Conservation (phyloP, 2,113 vertebrate species). For the Cyanoliseus patagonus region DNA sequence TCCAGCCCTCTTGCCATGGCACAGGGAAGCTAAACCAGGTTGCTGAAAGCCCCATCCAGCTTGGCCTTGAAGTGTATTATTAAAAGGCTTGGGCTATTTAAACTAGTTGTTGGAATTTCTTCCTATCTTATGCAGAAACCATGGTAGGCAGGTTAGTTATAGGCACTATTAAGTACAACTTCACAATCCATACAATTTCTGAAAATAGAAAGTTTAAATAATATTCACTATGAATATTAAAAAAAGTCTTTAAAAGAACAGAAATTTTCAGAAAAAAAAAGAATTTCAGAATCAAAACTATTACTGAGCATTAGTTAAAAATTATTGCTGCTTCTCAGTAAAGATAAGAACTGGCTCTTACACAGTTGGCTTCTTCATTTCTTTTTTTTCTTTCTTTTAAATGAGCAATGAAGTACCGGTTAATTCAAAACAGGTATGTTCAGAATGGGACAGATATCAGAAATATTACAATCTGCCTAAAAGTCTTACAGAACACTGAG, state of each 20-base stretch:
- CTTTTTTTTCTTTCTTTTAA: neutral
- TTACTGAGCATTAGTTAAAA: neutral
- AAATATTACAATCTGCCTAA: neutral
- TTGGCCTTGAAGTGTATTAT: neutral
- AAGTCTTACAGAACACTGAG: neutral
- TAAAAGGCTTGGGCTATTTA: neutral
- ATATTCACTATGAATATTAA: neutral
- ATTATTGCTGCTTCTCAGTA: neutral
- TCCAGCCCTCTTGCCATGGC: no score
- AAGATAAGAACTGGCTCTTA: neutral
- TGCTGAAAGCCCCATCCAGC: neutral
- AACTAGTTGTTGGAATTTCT: neutral
- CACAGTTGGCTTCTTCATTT: neutral
- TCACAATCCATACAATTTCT: neutral
- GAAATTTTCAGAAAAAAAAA: neutral
- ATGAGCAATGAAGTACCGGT: neutral
- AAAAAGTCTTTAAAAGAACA: neutral
- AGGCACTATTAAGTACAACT: neutral
- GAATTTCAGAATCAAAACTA: neutral
- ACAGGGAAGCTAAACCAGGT: neutral
- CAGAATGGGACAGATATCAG: neutral
- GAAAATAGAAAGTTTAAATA: neutral
- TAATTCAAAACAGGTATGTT: neutral
- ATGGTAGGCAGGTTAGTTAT: rapidly evolving
- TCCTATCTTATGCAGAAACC: neutral